These are phyloP conservation scores for Drosophila subquinaria DNA, from an alignment of 2,888 invertebrate genomes.

Conservation along the genomic window DNA sequence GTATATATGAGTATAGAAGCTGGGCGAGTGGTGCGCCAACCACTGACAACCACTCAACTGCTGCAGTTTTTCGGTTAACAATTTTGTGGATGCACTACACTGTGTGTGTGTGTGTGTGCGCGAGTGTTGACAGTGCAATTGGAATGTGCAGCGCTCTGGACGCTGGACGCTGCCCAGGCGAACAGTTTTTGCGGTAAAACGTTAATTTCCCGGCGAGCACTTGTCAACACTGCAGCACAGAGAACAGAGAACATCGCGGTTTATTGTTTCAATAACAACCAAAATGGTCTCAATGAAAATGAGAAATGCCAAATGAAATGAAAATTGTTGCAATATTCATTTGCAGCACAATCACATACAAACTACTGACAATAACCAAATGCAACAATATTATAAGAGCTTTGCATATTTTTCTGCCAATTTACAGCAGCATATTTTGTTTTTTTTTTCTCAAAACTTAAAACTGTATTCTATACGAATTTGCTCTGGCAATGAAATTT, in stretches of 20 bases:
- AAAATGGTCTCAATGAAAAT: conserved; percentile 38
- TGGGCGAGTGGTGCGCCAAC: conserved; percentile 55
- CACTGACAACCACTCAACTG: conserved; percentile 77
- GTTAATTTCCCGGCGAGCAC: conserved; percentile 76
- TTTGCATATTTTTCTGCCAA: conserved; percentile 5
- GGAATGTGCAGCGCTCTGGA: conserved; percentile 62
- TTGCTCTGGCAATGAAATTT: conserved; percentile 42
- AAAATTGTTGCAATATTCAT: conserved; percentile 52
- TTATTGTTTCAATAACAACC: conserved; percentile 54
- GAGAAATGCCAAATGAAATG: conserved; percentile 27
- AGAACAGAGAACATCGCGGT: conserved; percentile 43
- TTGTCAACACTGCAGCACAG: conserved; percentile 74
- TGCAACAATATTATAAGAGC: conserved; percentile 8
- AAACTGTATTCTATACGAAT: not conserved
- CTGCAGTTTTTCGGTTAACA: conserved; percentile 79
- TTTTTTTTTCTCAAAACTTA: not conserved
- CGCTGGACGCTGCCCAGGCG: conserved; percentile 52
- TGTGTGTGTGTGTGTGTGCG: conserved; percentile 23
- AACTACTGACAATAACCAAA: conserved; percentile 13
- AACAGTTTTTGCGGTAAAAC: conserved; percentile 78
- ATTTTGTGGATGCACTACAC: conserved; percentile 38
- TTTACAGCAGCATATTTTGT: conserved; percentile 15
- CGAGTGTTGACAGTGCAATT: conserved; percentile 78
- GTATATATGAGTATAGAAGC: conserved; percentile 16
- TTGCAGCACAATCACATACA: not conserved